Evolutionary conservation across 1,140 invertebrate genomes (phyloP).

Genomic region (Drosophila sturtevanti): DNA sequence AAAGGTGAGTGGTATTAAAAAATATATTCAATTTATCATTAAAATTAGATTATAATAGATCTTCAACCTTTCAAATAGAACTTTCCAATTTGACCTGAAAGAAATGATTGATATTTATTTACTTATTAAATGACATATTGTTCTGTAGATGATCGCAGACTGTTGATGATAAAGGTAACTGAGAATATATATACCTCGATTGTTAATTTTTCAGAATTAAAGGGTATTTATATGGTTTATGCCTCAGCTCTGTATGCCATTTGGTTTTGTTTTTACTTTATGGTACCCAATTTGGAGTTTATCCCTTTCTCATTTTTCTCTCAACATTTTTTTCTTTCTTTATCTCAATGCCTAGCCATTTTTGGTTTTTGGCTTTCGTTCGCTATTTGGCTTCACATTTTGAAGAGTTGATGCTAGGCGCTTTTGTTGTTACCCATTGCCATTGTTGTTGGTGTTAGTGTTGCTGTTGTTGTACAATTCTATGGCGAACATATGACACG

Average conservation of each 20-base stretch:
- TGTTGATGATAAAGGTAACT: no score
- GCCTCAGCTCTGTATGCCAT: neutral
- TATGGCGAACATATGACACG: constrained; percentile 65
- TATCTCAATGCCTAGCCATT: constrained; percentile 7
- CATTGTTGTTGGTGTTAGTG: constrained; percentile 33
- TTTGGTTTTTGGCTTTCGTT: constrained; percentile 27
- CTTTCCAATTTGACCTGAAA: no score
- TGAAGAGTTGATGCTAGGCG: constrained; percentile 70
- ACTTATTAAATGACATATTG: no score
- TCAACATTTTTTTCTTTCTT: constrained; percentile 24
- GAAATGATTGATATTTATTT: no score
- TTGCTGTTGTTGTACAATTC: constrained; percentile 30
- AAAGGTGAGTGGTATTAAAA: no score
- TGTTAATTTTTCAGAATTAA: neutral
- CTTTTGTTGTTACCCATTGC: constrained; percentile 68
- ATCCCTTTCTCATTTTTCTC: constrained; percentile 19
- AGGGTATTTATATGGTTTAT: neutral
- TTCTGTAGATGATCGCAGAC: no score
- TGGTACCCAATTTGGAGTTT: constrained; percentile 63
- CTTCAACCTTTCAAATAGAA: no score
- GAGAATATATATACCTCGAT: no score
- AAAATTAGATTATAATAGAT: no score
- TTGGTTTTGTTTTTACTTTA: constrained; percentile 32
- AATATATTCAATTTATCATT: no score
- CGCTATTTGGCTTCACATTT: constrained; percentile 60